Base-by-base conservation (phyloP, 2,113 vertebrate species). In the Microcebus tavaratra region DNA sequence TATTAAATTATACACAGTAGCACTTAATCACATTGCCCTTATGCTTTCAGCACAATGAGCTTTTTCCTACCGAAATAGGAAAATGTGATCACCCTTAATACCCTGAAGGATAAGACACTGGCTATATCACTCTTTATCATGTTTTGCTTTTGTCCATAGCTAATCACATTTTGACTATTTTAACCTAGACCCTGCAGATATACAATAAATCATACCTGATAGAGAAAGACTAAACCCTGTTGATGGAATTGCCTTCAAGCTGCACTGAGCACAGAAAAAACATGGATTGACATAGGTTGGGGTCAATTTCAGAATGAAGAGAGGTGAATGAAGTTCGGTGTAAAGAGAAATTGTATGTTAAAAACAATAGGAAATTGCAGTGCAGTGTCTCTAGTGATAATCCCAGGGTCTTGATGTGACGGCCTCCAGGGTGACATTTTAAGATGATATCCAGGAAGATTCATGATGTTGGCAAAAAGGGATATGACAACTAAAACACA, bases 121-220 rank as follows among this genome's bases (percentile, higher is more conserved):
- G 15, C 75, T 91, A 9, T 63, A 9, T 88, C 90, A 87, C 96
- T 90, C 50, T 96, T 96, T 67, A 76, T 79, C 9, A 6, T 55
- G 29, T 50, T 94, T 97, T 88, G 82, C 83, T 93, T 92, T 93
- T 97, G 68, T 91, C 93, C 91, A 90, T 78, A 93, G 89, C 70
- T 93, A 96, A 97, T 97, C 86, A 61, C 55, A 63, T 95, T 96
- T 82, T 95, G 59, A 94, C 75, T 91, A 36, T 95, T 97, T 94
- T 95, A 97, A 96, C 84, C 63, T n/a, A 73, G 65, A 96, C 93
- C 86, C 93, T 92, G 53, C 15, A 85, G 97, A 90, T 93, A 93
- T 36, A 94, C 36, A 92, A 48, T 97, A 92, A 97, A 97, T 98
- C 93, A 94, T 81, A 78, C 34, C 65, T 78, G 57, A 73, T 90